phyloP scores from a whole-genome alignment of 2,113 vertebrate species.

The Heloderma charlesbogerti region DNA sequence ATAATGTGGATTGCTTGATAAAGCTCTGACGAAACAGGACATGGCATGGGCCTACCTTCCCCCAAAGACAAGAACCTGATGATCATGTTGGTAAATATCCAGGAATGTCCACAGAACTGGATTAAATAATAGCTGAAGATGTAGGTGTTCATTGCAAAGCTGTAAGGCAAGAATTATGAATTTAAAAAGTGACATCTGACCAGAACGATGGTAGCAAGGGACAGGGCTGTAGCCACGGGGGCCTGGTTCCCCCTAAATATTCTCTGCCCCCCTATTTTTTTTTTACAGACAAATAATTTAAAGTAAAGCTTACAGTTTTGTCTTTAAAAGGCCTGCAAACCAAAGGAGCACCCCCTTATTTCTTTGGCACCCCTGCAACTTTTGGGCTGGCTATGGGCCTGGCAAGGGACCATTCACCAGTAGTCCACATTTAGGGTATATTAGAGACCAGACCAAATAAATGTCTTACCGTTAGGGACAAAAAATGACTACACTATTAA shows the following conservation, averaged over 20 bases:
- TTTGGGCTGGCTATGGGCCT: too few species aligned
- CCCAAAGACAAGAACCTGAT: slow-evolving; percentile 93
- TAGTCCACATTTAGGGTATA: background rate
- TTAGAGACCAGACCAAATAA: background rate
- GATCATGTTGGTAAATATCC: slow-evolving; percentile 93
- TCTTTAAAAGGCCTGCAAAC: too few species aligned
- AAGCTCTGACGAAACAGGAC: background rate
- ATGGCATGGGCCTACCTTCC: slow-evolving; percentile 80
- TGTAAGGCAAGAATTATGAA: slow-evolving; percentile 66
- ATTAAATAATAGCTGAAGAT: slow-evolving; percentile 91
- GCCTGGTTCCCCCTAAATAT: too few species aligned
- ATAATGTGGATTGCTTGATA: background rate
- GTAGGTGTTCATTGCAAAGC: slow-evolving; percentile 83
- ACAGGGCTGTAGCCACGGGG: background rate
- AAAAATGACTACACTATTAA: background rate
- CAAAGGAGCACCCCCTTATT: too few species aligned
- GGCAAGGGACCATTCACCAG: background rate
- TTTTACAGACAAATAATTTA: too few species aligned
- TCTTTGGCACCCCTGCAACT: too few species aligned
- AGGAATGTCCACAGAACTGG: slow-evolving; percentile 96
- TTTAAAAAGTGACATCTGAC: background rate
- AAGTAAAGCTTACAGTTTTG: too few species aligned
- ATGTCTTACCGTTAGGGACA: background rate
- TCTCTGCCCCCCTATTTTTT: too few species aligned
- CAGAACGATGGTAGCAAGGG: background rate